Percentiles rank a stretch among this genome's conserved stretches.
Evolutionary conservation across 2,797 vertebrate species (phyloP).

Genomic region (Urocyon cinereoargenteus): DNA sequence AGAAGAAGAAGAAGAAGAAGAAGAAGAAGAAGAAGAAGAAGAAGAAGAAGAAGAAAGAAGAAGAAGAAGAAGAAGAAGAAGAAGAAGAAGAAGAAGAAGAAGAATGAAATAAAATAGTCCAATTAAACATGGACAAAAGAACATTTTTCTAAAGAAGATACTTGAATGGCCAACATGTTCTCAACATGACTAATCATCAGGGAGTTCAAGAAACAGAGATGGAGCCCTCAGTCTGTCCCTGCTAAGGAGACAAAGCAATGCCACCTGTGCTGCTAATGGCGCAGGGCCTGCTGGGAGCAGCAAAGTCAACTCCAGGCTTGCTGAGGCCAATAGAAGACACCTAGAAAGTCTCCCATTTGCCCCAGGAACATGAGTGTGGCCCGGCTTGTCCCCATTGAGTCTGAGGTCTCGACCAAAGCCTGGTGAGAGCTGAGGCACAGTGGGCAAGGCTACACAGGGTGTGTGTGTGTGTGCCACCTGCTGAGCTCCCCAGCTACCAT

Average conservation of each 20-base stretch:
- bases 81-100: too few relatives aligned
- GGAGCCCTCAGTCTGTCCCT: not conserved
- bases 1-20: too few relatives aligned
- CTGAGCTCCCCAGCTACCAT: not conserved
- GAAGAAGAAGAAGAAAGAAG: not conserved
- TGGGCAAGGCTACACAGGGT: accelerated
- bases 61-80: not conserved
- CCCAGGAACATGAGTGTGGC: accelerated
- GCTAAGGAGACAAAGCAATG: accelerated
- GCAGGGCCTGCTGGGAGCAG: accelerated
- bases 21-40: too few relatives aligned
- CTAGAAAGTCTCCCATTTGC: accelerated
- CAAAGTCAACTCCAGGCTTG: accelerated
- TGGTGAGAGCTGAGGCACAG: not conserved
- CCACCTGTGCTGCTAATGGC: accelerated
- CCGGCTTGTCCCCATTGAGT: accelerated
- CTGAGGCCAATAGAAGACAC: accelerated
- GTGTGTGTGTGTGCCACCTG: accelerated
- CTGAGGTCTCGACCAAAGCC: not conserved
- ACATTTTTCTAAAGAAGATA: not conserved
- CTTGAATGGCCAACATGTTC: not conserved
- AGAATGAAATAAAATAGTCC: not conserved
- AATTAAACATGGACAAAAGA: not conserved
- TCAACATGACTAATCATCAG: not conserved
- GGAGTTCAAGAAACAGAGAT: not conserved